Evolutionary conservation across 2,113 vertebrate species (phyloP), one percentile per base, ranked within the genome.

Genomic region (Odocoileus hemionus): DNA sequence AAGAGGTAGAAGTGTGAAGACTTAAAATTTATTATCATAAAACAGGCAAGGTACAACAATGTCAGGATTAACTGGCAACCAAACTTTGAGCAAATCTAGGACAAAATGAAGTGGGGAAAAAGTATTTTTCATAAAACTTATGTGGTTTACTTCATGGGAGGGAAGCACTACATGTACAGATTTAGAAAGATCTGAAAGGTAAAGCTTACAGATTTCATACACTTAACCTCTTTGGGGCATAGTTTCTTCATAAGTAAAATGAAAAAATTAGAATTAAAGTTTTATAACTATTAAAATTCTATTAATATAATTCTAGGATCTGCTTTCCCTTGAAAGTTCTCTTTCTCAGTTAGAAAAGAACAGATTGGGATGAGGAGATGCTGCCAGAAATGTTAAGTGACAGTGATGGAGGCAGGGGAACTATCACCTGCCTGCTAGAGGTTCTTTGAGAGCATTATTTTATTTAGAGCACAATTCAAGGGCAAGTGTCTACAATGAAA

Each of bases 1-100:
- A 93, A 94, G 33, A 86, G 5, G 85, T 70, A 67, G 36, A 96
- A 30, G 4, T 79, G 0, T 5, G 85, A 25, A 95, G 50, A 61
- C 50, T 95, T 94, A 83, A 90, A 89, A 88, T 78, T 85, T 5
- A 61, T 82, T 84, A 33, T 94, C 78, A 96, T 16, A 58, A 94
- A 91, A 30, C 84, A 96, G 76, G 36, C 21, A 87, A 76, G 61
- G 30, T 91, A 80, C 15, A 70, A 84, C n/a, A 54, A 76, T 58
- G 25, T 76, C 25, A 57, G 64, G 16, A 15, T 86, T 85, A 47
- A 89, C 2, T 25, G 64, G 58, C 9, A 61, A 84, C 64, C n/a
- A 82, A 83, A 92, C n/a, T 83, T 64, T 47, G 33, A 94, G 14
- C 5, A 85, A 92, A 85, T 36, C 2, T 47, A 10, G 30, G 19